Evolutionary conservation across 1,140 invertebrate species (phyloP), one percentile per base, ranked within the genome.

Genomic region (Ceratosolen solmsi): DNA sequence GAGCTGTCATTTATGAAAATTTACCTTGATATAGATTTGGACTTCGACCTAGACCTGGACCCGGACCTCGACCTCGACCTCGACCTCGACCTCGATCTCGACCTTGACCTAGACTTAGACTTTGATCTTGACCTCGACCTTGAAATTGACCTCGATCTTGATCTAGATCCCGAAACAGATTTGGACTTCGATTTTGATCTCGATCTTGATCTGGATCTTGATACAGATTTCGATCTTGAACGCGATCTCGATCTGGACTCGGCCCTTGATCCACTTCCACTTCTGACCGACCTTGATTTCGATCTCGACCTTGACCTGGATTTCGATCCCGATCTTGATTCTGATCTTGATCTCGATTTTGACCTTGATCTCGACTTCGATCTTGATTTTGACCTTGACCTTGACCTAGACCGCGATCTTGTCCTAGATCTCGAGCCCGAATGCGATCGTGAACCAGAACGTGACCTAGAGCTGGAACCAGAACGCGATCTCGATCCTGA

Each of bases 251-350:
- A 88, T 73, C 88, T 80, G 27, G 87, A 88, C 36, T 84, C 84
- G 4, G 88, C 88, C 30, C 87, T 80, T 15, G 85, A 87, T 75
- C 20, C 85, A 88, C 71, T 83, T 85, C 92, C 87, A 90, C 33
- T 86, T 85, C 17, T 89, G 89, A 33, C 89, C 82, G 88, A 90
- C 49, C 88, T 83, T 9, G 91, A 91, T 41, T 87, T 80, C 5
- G 25, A 60, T 4, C 36, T 25, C 0, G 88, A 89, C 25, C 87
- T 75, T 5, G 87, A 89, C 27, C 71, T 75, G 20, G 86, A 88
- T 46, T 84, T 79, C 0, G 86, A 86, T 15, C 85, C 86, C n/a
- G 86, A 85, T 33, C 84, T 70, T n/a, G 30, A 85, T 68, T 86
- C 86, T 27, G 87, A 88, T 30, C 86, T 87, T 0, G 88, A 90